A percentile compares a stretch with the other conserved stretches of the same genome.
phyloP scores from a whole-genome alignment of 2,888 invertebrate species.

The Protophormia terraenovae region DNA sequence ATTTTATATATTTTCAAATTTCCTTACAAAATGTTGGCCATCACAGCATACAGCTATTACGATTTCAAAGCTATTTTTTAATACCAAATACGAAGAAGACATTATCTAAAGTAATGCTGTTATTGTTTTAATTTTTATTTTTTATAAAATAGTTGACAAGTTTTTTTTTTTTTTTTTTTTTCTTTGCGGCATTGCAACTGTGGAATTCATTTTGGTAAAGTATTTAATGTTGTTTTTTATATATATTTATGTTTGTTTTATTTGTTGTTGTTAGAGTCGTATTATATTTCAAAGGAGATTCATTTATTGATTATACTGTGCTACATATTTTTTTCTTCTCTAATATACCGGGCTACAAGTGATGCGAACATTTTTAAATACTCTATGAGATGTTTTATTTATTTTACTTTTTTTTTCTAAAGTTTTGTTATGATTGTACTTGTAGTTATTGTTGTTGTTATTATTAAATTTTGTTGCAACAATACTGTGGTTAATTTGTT shows the following conservation, averaged over 20 bases:
- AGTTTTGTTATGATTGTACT: conserved; percentile 27
- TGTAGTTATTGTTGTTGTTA: conserved; percentile 18
- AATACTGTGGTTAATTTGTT: conserved; percentile 66
- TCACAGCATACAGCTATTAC: neutral
- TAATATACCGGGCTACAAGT: neutral
- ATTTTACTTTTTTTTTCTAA: neutral
- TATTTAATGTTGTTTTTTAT: conserved; percentile 13
- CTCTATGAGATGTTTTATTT: conserved; percentile 31
- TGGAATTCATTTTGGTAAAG: conserved; percentile 23
- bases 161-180: conserved; percentile 4
- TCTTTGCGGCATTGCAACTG: neutral
- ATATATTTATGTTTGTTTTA: conserved; percentile 10
- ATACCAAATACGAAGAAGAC: conserved; percentile 39
- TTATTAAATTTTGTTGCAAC: conserved; percentile 40
- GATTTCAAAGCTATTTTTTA: neutral
- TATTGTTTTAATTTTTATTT: neutral
- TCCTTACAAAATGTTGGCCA: neutral
- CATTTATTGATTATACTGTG: conserved; percentile 60
- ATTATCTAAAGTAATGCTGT: conserved; percentile 27
- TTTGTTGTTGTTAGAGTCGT: neutral
- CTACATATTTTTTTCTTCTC: neutral
- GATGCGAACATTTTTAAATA: conserved; percentile 27
- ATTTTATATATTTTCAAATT: neutral
- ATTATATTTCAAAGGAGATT: conserved; percentile 59
- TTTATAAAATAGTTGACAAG: conserved; percentile 35